Evolutionary conservation across 2,888 invertebrate genomes (phyloP), one percentile per base, ranked within the genome.

Genomic region (Leucozona laternaria): DNA sequence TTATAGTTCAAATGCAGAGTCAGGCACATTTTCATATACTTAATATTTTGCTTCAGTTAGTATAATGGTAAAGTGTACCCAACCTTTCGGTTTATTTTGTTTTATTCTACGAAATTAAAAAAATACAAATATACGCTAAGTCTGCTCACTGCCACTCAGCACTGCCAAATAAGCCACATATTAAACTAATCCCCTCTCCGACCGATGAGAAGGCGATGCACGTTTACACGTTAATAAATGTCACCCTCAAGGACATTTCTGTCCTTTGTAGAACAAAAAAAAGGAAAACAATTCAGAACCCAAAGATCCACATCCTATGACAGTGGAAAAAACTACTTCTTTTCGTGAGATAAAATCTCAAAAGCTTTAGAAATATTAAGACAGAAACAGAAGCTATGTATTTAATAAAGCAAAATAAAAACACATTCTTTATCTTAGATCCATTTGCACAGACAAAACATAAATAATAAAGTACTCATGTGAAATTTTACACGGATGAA

Each of bases 101-200:
- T 31, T 66, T 75, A 28, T 34, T 17, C 4, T 2, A 31, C 17
- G 45, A 79, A 79, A 73, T 79, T 79, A 79, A 75, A 83, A 75
- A 66, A 7, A 31, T 31, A 15, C 53, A 53, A 68, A 53, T 37
- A 53, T 37, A 25, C 62, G 37, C 50, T 84, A 75, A 75, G 79
- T 75, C 83, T 79, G 53, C 68, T 75, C 79, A 43, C 68, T 77
- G 77, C 81, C 73, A 81, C 85, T 86, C 76, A 57, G 31, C 72
- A 43, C 31, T 75, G 48, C 60, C 55, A 81, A 86, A 78, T 78
- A 86, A 37, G 68, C 53, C 48, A 81, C 62, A 86, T 78, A 86
- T 81, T 86, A 70, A 77, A 77, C 45, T 17, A 43, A 55, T 76
- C 71, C 71, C 55, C 55, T 2, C 22, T 43, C 6, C 3, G 20